These are phyloP conservation scores for Corythoichthys intestinalis DNA, from an alignment of 2,113 vertebrate species.

Conservation along the genomic window DNA sequence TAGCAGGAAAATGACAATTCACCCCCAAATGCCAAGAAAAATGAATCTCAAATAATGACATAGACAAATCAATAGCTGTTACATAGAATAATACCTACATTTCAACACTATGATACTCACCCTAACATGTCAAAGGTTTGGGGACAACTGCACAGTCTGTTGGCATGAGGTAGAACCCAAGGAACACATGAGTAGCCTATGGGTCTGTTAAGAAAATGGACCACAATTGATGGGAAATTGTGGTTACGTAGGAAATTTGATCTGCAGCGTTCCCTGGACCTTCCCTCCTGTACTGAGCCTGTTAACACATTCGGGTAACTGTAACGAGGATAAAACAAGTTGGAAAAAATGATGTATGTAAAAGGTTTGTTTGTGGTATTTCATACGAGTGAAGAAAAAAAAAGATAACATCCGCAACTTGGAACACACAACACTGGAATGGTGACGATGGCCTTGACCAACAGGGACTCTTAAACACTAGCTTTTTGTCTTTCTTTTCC, in stretches of 20 bases:
- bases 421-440: too few relatives aligned
- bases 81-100: neutral
- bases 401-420: too few relatives aligned
- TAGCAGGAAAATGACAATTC: slow-evolving; percentile 51
- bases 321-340: too few relatives aligned
- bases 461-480: too few relatives aligned
- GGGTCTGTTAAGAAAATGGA: neutral
- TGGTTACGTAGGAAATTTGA: neutral
- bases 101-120: neutral
- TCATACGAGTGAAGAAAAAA: too few relatives aligned
- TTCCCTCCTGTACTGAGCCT: too few relatives aligned
- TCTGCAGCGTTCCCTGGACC: too few relatives aligned
- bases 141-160: neutral
- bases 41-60: neutral
- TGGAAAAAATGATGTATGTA: too few relatives aligned
- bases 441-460: too few relatives aligned
- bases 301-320: too few relatives aligned
- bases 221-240: neutral
- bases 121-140: neutral
- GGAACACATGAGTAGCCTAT: neutral
- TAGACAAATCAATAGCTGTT: neutral
- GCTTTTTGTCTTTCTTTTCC: too few relatives aligned
- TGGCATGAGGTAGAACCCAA: neutral
- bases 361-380: too few relatives aligned
- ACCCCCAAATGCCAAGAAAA: slow-evolving; percentile 59